A percentile compares a stretch with the other conserved stretches of the same genome.
These are phyloP conservation scores for Stramonita haemastoma DNA, from an alignment of 2,888 invertebrate species.

Conservation along the genomic window DNA sequence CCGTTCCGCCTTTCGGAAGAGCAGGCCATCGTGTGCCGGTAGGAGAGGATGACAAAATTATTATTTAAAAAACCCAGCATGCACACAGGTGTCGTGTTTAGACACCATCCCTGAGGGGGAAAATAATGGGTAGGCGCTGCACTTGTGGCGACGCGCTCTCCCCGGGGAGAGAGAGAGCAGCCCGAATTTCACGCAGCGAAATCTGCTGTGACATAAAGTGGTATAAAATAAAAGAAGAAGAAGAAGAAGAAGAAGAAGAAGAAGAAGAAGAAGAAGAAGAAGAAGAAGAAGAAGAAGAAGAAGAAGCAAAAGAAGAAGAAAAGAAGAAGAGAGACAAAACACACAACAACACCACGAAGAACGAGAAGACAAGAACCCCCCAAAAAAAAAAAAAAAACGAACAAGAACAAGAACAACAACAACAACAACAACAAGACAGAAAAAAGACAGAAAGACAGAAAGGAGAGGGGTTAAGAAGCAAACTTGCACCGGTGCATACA, in stretches of 20 bases:
- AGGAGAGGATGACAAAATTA: no score
- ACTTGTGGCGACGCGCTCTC: no score
- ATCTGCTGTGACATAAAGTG: no score
- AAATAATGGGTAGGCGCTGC: no score
- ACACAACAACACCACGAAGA: neutral
- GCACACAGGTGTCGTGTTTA: no score
- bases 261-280: neutral
- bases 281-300: conserved; percentile 8
- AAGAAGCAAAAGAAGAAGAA: neutral
- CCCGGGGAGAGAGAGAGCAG: no score
- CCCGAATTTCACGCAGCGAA: no score
- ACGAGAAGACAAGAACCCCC: neutral
- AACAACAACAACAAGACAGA: neutral
- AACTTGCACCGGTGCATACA: neutral
- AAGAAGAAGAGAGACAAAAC: neutral
- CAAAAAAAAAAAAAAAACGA: neutral
- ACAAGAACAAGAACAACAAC: neutral
- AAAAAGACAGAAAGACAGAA: neutral
- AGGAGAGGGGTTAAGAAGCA: neutral
- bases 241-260: conserved; percentile 26
- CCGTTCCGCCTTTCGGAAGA: no score
- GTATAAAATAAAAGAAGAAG: neutral
- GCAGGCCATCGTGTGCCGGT: no score
- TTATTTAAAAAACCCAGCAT: no score
- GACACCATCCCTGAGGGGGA: no score